phyloP scores from a whole-genome alignment of 2,797 vertebrate genomes.

The Sarcoramphus papa region DNA sequence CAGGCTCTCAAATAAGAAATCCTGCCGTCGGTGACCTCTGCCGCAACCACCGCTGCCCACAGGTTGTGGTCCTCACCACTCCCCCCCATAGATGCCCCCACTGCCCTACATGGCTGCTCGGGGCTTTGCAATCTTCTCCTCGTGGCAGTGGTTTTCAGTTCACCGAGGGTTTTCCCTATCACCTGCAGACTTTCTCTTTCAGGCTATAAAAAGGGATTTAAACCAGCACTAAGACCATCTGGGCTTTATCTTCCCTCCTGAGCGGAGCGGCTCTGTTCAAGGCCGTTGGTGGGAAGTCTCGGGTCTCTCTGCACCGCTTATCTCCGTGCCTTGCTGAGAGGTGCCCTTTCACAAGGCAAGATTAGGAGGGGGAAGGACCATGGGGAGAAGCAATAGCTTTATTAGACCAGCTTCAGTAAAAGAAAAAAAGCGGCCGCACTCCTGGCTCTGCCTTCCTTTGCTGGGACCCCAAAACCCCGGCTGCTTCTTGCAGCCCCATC shows the following conservation, averaged over 20 bases:
- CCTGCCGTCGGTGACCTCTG: neutral
- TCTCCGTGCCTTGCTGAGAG: neutral
- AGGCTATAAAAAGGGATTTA: neutral
- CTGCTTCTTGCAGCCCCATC: neutral
- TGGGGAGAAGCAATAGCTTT: neutral
- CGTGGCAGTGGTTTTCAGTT: neutral
- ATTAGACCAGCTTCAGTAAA: neutral
- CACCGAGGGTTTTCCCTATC: neutral
- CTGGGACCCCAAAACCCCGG: neutral
- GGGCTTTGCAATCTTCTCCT: neutral
- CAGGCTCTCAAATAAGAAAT: neutral
- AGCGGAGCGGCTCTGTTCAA: neutral
- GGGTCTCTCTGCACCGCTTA: neutral
- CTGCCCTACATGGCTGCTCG: neutral
- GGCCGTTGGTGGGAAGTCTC: neutral
- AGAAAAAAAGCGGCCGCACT: fast-evolving
- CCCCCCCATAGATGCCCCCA: neutral
- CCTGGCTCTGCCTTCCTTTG: neutral
- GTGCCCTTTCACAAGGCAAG: neutral
- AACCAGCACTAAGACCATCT: neutral
- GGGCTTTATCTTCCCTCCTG: neutral
- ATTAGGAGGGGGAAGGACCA: neutral
- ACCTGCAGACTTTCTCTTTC: constrained; percentile 16
- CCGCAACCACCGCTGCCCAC: fast-evolving
- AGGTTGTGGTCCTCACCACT: neutral